A percentile compares a stretch with the other conserved stretches of the same genome.
Conservation (phyloP, 1,140 invertebrate genomes). For the Calycopis cecrops region DNA sequence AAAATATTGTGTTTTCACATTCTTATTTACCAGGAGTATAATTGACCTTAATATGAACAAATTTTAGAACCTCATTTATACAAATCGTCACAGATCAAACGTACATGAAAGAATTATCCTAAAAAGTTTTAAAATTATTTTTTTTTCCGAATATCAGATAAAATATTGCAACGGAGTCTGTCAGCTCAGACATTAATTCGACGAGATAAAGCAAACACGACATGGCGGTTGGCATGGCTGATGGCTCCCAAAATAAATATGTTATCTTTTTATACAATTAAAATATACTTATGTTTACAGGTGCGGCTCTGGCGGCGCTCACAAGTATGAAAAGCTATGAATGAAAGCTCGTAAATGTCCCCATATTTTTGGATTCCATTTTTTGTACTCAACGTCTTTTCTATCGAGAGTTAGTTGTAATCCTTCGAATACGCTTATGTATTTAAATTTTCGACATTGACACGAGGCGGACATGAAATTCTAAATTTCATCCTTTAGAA, state of each 20-base stretch:
- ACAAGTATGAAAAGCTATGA: slow-evolving; percentile 40
- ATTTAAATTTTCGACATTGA: not conserved
- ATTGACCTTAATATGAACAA: too few relatives aligned
- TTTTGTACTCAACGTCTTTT: slow-evolving; percentile 29
- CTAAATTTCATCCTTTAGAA: too few relatives aligned
- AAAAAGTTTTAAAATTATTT: not conserved
- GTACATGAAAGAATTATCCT: too few relatives aligned
- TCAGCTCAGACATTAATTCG: too few relatives aligned
- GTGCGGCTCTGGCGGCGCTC: slow-evolving; percentile 49
- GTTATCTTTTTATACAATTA: not conserved
- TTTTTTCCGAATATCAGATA: not conserved
- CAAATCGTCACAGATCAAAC: too few relatives aligned
- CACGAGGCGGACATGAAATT: not conserved
- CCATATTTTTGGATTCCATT: slow-evolving; percentile 62
- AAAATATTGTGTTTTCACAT: too few relatives aligned
- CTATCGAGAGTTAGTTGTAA: slow-evolving; percentile 28
- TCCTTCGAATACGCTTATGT: slow-evolving; percentile 36
- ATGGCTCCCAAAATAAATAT: not conserved
- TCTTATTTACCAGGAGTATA: too few relatives aligned
- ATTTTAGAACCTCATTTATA: too few relatives aligned
- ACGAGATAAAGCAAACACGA: too few relatives aligned
- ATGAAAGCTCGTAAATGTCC: slow-evolving; percentile 30
- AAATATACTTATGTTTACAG: slow-evolving; percentile 30
- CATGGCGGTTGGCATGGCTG: not conserved
- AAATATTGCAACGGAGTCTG: not conserved